phyloP scores from a whole-genome alignment of 2,888 invertebrate species.

The Orthosia cruda region DNA sequence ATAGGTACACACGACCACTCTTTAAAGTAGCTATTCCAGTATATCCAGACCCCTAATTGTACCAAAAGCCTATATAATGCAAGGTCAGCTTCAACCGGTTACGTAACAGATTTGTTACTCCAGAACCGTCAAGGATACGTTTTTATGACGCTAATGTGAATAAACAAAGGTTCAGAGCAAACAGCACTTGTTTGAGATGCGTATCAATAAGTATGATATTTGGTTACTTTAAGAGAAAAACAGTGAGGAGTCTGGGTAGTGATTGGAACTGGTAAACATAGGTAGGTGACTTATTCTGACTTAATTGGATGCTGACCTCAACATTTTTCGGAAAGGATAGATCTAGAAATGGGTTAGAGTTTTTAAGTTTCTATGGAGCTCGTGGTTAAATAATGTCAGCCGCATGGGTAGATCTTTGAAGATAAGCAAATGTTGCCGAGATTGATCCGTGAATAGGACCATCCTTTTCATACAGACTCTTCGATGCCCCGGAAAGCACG shows the following conservation, averaged over 20 bases:
- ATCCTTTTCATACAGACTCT: not conserved
- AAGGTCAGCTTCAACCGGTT: not conserved
- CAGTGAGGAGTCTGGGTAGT: conserved; percentile 3
- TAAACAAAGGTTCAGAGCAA: conserved; percentile 61
- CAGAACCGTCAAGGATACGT: conserved; percentile 55
- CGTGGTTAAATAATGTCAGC: not conserved
- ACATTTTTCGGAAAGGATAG: not conserved
- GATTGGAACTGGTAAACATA: not conserved
- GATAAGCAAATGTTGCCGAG: too few relatives aligned
- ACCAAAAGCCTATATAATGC: not conserved
- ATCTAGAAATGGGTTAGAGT: not conserved
- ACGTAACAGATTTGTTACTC: not conserved
- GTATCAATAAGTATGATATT: conserved; percentile 52
- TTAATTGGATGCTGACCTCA: conserved; percentile 6
- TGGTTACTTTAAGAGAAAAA: conserved; percentile 52
- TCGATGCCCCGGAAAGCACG: not conserved
- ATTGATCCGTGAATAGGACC: too few relatives aligned
- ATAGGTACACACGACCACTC: conserved; percentile 6
- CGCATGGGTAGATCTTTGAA: too few relatives aligned
- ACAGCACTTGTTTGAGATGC: conserved; percentile 56
- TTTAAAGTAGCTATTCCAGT: not conserved
- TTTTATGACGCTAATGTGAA: conserved; percentile 66
- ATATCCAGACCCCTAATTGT: not conserved
- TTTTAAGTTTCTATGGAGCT: not conserved
- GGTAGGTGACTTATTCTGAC: not conserved